These are phyloP conservation scores for Littorina saxatilis DNA, from an alignment of 1,140 invertebrate genomes.

Conservation along the genomic window DNA sequence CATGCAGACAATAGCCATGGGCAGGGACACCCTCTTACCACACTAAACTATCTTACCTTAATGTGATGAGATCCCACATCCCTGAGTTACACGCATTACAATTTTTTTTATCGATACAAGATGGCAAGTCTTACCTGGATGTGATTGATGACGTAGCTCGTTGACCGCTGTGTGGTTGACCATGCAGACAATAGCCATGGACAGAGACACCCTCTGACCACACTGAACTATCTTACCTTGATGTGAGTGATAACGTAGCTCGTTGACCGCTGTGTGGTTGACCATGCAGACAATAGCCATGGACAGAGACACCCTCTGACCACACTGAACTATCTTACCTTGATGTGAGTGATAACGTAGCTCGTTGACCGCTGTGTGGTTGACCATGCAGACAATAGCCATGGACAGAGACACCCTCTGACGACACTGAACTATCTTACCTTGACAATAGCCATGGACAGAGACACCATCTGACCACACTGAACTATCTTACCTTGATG, in stretches of 20 bases:
- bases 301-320: slow-evolving; percentile 41
- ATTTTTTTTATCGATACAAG: neutral
- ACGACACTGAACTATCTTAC: slow-evolving; percentile 38
- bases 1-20: slow-evolving; percentile 49
- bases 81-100: no score
- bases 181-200: slow-evolving; percentile 49
- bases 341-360: neutral
- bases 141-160: neutral
- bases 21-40: slow-evolving; percentile 40
- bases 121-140: no score
- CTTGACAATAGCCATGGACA: no score
- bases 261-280: slow-evolving; percentile 43
- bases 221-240: slow-evolving; percentile 41
- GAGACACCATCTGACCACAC: slow-evolving; percentile 38
- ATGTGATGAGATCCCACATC: no score
- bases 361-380: slow-evolving; percentile 39
- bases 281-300: slow-evolving; percentile 53
- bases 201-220: slow-evolving; percentile 41
- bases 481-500: slow-evolving; percentile 35
- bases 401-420: slow-evolving; percentile 44
- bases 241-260: neutral
- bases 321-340: slow-evolving; percentile 40
- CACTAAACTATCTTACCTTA: slow-evolving; percentile 40
- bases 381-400: slow-evolving; percentile 50
- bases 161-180: slow-evolving; percentile 45